These are phyloP conservation scores for Alviniconcha strummeri DNA, from an alignment of 2,888 invertebrate genomes.

Conservation along the genomic window DNA sequence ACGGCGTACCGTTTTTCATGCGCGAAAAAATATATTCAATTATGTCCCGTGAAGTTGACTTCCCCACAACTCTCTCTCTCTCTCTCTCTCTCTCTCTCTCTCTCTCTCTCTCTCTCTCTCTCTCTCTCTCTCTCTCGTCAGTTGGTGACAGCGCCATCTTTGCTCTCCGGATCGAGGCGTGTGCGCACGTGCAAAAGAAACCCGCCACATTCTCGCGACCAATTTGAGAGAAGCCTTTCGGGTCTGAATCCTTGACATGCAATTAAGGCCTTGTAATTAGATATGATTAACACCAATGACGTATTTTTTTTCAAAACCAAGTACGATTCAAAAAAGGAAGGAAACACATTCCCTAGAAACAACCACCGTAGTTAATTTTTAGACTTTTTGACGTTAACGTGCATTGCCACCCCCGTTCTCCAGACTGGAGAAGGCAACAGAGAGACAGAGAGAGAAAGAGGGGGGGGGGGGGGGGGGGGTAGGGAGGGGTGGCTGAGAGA, in stretches of 20 bases:
- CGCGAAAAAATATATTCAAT: not conserved
- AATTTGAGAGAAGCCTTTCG: conserved; percentile 23
- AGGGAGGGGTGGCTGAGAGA: too few species aligned
- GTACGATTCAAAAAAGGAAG: too few species aligned
- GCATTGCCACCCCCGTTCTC: not conserved
- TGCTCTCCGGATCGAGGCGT: not conserved
- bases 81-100: not conserved
- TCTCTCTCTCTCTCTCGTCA: not conserved
- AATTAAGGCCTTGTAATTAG: conserved; percentile 33
- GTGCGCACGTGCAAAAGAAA: conserved; percentile 25
- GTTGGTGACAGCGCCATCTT: conserved; percentile 19
- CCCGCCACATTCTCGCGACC: not conserved
- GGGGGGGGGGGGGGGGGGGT: too few species aligned
- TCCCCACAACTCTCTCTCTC: not conserved
- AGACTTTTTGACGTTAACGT: not conserved
- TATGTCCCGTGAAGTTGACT: not conserved
- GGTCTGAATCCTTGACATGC: conserved; percentile 23
- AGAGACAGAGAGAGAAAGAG: too few species aligned
- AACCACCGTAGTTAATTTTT: too few species aligned
- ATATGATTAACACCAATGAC: conserved; percentile 12
- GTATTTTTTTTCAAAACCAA: not conserved
- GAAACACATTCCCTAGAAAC: too few species aligned
- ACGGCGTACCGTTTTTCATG: too few species aligned
- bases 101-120: not conserved
- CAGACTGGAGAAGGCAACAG: too few species aligned